Conservation (phyloP, 2,888 invertebrate genomes). For the Philereme vetulata region DNA sequence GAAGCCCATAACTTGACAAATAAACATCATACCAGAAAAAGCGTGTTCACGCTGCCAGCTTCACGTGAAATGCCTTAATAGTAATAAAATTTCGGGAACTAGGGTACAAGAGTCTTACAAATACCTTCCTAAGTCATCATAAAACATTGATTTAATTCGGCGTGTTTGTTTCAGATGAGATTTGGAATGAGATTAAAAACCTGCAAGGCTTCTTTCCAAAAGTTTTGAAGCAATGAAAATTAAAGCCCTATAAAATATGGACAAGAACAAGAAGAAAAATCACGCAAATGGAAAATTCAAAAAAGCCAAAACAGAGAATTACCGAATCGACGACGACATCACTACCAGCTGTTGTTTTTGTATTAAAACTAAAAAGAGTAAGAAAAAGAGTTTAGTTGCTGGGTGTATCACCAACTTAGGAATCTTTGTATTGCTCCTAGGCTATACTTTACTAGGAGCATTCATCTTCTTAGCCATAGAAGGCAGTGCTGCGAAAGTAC, state of each 20-base stretch:
- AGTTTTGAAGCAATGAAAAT: conserved; percentile 25
- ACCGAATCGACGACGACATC: conserved; percentile 67
- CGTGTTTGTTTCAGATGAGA: conserved; percentile 38
- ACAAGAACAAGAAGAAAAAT: conserved; percentile 76
- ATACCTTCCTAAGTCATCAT: background rate
- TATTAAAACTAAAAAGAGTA: conserved; percentile 75
- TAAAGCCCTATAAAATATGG: conserved; percentile 59
- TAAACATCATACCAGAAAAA: too few relatives aligned
- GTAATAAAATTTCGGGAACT: too few relatives aligned
- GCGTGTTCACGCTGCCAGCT: too few relatives aligned
- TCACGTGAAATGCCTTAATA: too few relatives aligned
- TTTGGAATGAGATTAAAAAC: conserved; percentile 17
- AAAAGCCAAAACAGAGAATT: conserved; percentile 68
- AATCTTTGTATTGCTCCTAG: conserved; percentile 91
- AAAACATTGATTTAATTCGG: conserved; percentile 32
- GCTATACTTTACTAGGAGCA: conserved; percentile 89
- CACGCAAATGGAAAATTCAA: conserved; percentile 76
- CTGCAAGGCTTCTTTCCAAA: conserved; percentile 16
- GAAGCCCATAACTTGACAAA: too few relatives aligned
- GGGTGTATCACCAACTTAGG: conserved; percentile 92
- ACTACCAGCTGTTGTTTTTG: conserved; percentile 78
- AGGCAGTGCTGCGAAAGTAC: conserved; percentile 84
- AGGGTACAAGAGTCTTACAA: background rate
- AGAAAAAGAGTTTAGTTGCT: conserved; percentile 80
- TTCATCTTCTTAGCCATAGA: conserved; percentile 94